Evolutionary conservation across 1,140 invertebrate genomes (phyloP), one percentile per base, ranked within the genome.

Genomic region (Augochlora pura): DNA sequence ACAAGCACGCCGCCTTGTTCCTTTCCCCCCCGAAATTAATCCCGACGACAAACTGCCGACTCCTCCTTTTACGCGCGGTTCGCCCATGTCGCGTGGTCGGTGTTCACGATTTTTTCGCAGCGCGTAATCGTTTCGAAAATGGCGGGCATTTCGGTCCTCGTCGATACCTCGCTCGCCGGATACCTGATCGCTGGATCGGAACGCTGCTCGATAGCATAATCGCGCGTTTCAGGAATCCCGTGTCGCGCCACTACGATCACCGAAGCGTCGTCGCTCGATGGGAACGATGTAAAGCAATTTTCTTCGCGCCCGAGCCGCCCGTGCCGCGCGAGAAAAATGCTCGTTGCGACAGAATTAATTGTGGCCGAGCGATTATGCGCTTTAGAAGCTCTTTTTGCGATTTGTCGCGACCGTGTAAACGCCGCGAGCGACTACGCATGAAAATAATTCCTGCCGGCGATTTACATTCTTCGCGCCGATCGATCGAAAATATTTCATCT

Each of bases 271-370:
- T 32, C 25, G 23, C n/a, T 65, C 14, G 16, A 38, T 62, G 25
- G 42, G 52, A 64, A 73, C 42, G 18, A 25, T 10, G 46, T 10
- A 27, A 62, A 5, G 46, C 63, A 75, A 75, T 66, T 57, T 75
- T 27, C 72, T 6, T 42, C 23, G 72, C 42, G 42, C 8, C n/a
- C 32, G 54, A 70, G 32, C 2, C n/a, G 42, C 42, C 14, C 32
- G 32, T 32, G 32, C 32, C 32, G 71, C 42, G 10, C 9, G n/a
- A 66, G 72, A 25, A 66, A 75, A 75, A 57, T 65, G 16, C 46
- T 32, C 25, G 72, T 75, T 75, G 62, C 49, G 23, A 42, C 49
- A 66, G 62, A 75, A 66, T 75, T 75, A 75, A 75, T 75, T 39
- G 60, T 64, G 23, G 71, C 54, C 21, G n/a, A 7, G 38, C n/a